Conservation (phyloP, 2,888 invertebrate genomes). For the Drosophila trichaetosa region DNA sequence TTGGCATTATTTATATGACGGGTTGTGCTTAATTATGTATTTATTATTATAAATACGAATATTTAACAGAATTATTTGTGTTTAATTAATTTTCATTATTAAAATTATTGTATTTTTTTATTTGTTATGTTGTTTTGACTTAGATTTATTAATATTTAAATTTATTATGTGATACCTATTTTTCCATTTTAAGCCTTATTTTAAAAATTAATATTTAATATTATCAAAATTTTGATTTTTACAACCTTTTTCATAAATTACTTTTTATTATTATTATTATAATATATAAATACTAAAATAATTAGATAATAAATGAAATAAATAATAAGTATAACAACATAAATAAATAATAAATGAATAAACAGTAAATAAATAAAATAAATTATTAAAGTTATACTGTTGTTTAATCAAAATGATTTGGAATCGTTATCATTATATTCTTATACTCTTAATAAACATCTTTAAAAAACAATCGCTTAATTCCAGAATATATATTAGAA, state of each 20-base stretch:
- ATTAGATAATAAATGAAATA: no score
- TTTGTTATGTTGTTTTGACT: neutral
- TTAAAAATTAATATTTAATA: no score
- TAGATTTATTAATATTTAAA: neutral
- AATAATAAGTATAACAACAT: neutral
- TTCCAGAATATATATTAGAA: conserved; percentile 87
- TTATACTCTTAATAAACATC: neutral
- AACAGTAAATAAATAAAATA: neutral
- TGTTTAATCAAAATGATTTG: neutral
- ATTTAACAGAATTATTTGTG: neutral
- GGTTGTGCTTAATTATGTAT: neutral
- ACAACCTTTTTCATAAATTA: neutral
- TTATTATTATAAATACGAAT: neutral
- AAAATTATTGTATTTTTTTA: neutral
- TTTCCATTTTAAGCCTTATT: no score
- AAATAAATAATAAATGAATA: neutral
- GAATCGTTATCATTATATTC: neutral
- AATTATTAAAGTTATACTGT: neutral
- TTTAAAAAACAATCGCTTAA: neutral
- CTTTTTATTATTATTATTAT: neutral
- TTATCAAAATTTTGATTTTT: neutral
- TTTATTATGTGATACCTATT: no score
- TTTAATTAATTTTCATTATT: neutral
- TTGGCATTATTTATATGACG: neutral
- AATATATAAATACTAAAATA: neutral